Evolutionary conservation across 2,113 vertebrate genomes (phyloP).

Genomic region (Carettochelys insculpta): DNA sequence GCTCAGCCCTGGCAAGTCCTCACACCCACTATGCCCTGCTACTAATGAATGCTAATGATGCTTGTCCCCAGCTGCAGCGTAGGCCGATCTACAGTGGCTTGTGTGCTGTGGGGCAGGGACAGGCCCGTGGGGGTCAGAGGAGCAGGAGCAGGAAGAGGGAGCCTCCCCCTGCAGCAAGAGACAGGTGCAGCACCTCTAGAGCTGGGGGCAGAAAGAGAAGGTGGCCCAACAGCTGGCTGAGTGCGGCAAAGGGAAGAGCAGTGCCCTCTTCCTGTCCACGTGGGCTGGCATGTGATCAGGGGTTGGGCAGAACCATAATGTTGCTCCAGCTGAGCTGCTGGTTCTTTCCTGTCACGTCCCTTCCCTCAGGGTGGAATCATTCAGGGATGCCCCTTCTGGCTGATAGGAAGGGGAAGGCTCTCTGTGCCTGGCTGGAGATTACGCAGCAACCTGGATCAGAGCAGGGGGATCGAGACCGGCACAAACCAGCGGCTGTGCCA

Average conservation of each 20-base stretch:
- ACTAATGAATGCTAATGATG: too few species aligned
- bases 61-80: not conserved
- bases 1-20: too few species aligned
- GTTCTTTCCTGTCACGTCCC: not conserved
- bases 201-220: not conserved
- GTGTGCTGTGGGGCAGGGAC: not conserved
- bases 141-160: not conserved
- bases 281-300: not conserved
- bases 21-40: too few species aligned
- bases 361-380: not conserved
- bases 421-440: not conserved
- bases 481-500: not conserved
- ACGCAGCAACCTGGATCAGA: rapidly evolving
- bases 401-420: not conserved
- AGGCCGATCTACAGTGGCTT: not conserved
- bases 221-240: not conserved
- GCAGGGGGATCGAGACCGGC: not conserved
- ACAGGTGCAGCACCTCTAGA: not conserved
- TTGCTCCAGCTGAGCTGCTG: rapidly evolving
- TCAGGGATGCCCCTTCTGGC: rapidly evolving
- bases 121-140: not conserved
- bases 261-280: rapidly evolving
- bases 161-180: not conserved
- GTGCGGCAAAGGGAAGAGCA: not conserved
- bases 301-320: not conserved